Evolutionary conservation across 2,888 invertebrate genomes (phyloP).

Genomic region (Baccha elongata): DNA sequence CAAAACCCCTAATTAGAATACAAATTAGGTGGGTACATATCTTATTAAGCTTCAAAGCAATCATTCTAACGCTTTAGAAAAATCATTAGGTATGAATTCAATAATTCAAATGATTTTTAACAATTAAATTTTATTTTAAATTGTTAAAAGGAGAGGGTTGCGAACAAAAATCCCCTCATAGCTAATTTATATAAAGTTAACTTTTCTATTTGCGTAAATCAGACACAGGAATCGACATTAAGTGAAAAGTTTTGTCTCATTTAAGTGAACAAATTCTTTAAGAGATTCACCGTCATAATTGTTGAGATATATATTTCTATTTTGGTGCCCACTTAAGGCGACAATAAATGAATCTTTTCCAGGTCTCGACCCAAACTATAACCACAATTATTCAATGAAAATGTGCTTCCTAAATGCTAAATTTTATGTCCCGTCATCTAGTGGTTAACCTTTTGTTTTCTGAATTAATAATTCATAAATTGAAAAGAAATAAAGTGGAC

Average conservation of each 20-base stretch:
- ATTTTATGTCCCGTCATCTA: neutral
- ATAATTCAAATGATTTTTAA: too few relatives aligned
- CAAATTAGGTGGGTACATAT: slow-evolving; percentile 26
- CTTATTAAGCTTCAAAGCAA: neutral
- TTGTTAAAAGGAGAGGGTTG: too few relatives aligned
- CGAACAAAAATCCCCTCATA: neutral
- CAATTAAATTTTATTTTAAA: too few relatives aligned
- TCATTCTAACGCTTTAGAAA: too few relatives aligned
- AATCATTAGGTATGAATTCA: too few relatives aligned
- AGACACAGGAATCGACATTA: slow-evolving; percentile 23
- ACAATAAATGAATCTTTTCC: neutral
- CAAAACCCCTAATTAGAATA: slow-evolving; percentile 15
- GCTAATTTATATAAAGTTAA: neutral
- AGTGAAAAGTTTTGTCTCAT: slow-evolving; percentile 22
- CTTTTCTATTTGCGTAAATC: slow-evolving; percentile 31
- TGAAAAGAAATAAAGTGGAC: slow-evolving; percentile 39
- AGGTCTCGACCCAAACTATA: neutral
- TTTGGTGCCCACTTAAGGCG: neutral
- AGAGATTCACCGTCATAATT: neutral
- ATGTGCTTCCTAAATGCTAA: neutral
- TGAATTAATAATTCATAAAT: slow-evolving; percentile 61
- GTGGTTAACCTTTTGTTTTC: slow-evolving; percentile 36
- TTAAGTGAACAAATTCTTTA: neutral
- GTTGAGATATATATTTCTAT: slow-evolving; percentile 34
- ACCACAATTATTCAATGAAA: neutral